Percentiles rank a stretch among this genome's conserved stretches.
These are phyloP conservation scores for Cataglyphis cursor DNA, from an alignment of 2,888 invertebrate species.

Conservation along the genomic window DNA sequence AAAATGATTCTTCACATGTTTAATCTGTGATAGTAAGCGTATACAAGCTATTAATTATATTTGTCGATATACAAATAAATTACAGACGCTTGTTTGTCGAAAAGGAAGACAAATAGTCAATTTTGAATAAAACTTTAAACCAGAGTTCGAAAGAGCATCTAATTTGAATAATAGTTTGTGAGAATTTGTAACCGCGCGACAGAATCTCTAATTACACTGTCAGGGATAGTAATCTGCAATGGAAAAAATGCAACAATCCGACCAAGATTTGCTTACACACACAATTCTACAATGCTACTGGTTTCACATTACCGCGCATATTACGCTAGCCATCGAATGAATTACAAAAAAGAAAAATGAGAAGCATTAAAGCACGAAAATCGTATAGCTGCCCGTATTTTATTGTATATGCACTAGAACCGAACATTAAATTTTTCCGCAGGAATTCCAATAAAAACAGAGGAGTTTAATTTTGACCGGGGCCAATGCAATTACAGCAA, in stretches of 20 bases:
- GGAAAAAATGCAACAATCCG: background rate
- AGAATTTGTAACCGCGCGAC: background rate
- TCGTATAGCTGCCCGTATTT: background rate
- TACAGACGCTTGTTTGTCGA: background rate
- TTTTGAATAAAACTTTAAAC: background rate
- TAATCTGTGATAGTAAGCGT: background rate
- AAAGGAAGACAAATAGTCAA: background rate
- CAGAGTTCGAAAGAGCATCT: background rate
- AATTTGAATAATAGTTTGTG: constrained; percentile 17
- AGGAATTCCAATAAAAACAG: constrained; percentile 48
- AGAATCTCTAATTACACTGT: background rate
- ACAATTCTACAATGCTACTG: background rate
- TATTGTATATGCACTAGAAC: background rate
- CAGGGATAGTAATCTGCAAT: background rate
- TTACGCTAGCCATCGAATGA: background rate
- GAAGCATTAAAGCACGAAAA: constrained; percentile 18
- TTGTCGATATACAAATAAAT: background rate
- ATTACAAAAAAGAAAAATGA: background rate
- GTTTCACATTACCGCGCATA: constrained; percentile 4
- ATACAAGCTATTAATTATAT: constrained; percentile 1
- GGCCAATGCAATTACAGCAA: constrained; percentile 40
- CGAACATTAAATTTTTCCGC: constrained; percentile 16
- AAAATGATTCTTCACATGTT: background rate
- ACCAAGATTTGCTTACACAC: background rate
- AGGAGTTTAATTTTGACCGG: constrained; percentile 30